A percentile compares a stretch with the other conserved stretches of the same genome.
phyloP scores from a whole-genome alignment of 2,888 invertebrate species.

The Darwinula stevensoni region DNA sequence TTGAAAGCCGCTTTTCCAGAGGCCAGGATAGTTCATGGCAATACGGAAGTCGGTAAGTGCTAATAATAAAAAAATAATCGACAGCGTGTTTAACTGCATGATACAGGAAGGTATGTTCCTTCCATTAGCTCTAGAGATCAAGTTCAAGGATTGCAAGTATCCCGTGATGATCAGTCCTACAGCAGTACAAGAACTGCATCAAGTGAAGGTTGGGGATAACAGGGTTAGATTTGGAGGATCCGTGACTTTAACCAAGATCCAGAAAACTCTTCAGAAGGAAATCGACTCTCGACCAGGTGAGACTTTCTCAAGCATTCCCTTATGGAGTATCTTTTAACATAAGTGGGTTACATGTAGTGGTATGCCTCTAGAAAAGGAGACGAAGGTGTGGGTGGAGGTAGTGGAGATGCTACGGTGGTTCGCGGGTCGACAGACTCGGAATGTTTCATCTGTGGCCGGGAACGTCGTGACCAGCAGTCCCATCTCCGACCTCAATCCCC shows the following conservation, averaged over 20 bases:
- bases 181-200: constrained; percentile 14
- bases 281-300: too few relatives aligned
- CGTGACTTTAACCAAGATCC: constrained; percentile 42
- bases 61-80: too few relatives aligned
- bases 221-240: constrained; percentile 49
- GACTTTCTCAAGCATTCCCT: too few relatives aligned
- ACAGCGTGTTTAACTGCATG: too few relatives aligned
- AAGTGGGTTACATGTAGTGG: too few relatives aligned
- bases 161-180: constrained; percentile 44
- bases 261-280: constrained; percentile 31
- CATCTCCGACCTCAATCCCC: constrained; percentile 79
- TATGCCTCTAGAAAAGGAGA: constrained; percentile 9
- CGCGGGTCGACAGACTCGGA: constrained; percentile 78
- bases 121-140: constrained; percentile 47
- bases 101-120: too few relatives aligned
- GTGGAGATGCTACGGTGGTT: constrained; percentile 72
- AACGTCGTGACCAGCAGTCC: constrained; percentile 88
- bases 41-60: constrained; percentile 46
- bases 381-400: constrained; percentile 22
- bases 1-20: constrained; percentile 32
- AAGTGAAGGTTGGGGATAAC: constrained; percentile 23
- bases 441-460: constrained; percentile 69
- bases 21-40: constrained; percentile 59
- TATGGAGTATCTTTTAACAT: too few relatives aligned
- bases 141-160: constrained; percentile 51